Evolutionary conservation across 2,113 vertebrate species (phyloP).

Genomic region (Ctenodactylus gundi): DNA sequence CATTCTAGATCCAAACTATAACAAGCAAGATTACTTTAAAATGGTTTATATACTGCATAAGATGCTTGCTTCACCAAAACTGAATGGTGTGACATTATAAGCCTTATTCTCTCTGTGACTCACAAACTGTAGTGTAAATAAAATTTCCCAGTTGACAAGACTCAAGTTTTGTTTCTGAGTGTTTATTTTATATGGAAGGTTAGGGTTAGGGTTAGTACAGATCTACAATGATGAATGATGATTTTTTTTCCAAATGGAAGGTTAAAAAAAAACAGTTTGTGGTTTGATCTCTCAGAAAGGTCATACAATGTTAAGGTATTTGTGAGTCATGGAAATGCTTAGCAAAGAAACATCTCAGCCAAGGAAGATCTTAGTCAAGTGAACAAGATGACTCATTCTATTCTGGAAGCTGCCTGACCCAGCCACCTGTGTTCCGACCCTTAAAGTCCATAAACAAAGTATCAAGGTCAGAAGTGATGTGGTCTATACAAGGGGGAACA

Average conservation of each 20-base stretch:
- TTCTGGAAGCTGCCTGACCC: not conserved
- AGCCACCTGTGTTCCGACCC: not conserved
- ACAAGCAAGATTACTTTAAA: not conserved
- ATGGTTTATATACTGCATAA: not conserved
- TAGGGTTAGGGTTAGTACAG: not conserved
- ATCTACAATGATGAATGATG: not conserved
- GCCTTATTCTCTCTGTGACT: not conserved
- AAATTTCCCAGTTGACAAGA: not conserved
- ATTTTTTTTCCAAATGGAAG: not conserved
- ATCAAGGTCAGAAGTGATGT: not conserved
- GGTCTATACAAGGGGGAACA: too few relatives aligned
- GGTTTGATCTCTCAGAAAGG: not conserved
- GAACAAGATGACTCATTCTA: not conserved
- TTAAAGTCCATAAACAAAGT: not conserved
- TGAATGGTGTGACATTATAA: not conserved
- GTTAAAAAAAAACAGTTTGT: not conserved
- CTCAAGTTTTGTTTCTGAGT: not conserved
- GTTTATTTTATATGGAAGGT: not conserved
- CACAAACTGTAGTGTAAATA: not conserved
- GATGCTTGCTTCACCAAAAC: not conserved
- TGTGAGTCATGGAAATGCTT: not conserved
- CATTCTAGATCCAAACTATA: too few relatives aligned
- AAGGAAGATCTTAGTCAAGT: not conserved
- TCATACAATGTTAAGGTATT: not conserved
- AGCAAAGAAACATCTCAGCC: not conserved